Evolutionary conservation across 1,140 invertebrate genomes (phyloP).

Genomic region (Drosophila parvula): DNA sequence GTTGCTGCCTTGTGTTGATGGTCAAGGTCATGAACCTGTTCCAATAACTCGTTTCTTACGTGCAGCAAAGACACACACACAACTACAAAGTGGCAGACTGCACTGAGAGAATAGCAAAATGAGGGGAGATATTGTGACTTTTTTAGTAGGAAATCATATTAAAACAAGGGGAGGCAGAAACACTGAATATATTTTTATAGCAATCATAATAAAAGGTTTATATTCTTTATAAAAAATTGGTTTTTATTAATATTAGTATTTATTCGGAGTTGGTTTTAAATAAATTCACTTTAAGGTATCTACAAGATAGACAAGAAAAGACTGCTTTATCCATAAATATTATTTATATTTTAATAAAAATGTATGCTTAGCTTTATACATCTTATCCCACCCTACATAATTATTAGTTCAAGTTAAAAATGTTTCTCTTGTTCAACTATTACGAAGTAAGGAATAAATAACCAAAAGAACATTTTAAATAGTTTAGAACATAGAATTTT

Average conservation of each 20-base stretch:
- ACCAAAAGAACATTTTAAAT: background rate
- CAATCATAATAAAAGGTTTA: background rate
- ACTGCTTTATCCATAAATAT: no score
- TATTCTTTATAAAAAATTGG: background rate
- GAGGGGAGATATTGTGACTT: background rate
- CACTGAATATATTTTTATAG: background rate
- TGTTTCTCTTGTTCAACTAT: background rate
- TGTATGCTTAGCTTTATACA: no score
- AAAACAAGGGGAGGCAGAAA: no score
- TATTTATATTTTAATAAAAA: no score
- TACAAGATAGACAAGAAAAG: no score
- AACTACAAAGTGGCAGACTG: slow-evolving; percentile 23
- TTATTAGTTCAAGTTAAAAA: background rate
- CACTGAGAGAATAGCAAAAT: slow-evolving; percentile 5
- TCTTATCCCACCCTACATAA: no score
- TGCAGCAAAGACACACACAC: slow-evolving; percentile 52
- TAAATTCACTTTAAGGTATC: no score
- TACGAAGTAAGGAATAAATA: background rate
- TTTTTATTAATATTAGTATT: no score
- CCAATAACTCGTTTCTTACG: slow-evolving; percentile 82
- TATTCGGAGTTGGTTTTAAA: no score
- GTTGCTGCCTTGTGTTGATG: slow-evolving; percentile 77
- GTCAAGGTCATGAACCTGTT: slow-evolving; percentile 84
- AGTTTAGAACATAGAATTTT: no score
- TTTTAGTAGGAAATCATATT: no score